Evolutionary conservation across 2,888 invertebrate genomes (phyloP), one percentile per base, ranked within the genome.

Genomic region (Lomographa bimaculata): DNA sequence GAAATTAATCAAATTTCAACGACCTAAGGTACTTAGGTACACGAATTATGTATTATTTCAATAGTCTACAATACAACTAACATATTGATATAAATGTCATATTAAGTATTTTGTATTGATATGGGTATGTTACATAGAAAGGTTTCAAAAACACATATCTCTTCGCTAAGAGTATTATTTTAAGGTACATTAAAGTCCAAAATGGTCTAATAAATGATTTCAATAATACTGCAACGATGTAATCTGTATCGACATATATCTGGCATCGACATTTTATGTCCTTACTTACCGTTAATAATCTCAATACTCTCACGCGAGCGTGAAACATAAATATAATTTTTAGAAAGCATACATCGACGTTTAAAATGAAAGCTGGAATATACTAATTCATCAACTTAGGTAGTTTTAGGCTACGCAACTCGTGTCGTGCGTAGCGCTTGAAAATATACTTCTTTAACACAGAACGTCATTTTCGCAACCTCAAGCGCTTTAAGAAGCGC

Each of bases 221-320:
- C 55, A 54, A 65, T 68, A 72, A 73, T 71, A 72, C 63, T 66
- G 68, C 71, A 68, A 72, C 62, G 64, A 66, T 64, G 64, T 68
- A 69, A 71, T 67, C 49, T 61, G 61, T 65, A 61, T n/a, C n/a
- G n/a, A n/a, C n/a, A n/a, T n/a, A n/a, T n/a, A n/a, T n/a, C n/a
- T 54, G 52, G 57, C 58, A 52, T 57, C 46, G 85, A 87, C 87
- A 85, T 87, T 81, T 77, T 39, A 87, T 87, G 86, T 73, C 87
- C 60, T 77, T 77, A 71, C 28, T 40, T 36, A 42, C 17, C 65
- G 65, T 76, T 80, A 82, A 79, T 84, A 85, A 85, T 85, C 86
- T 86, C 86, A 77, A 66, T 57, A 52, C 16, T 28, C 21, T 18
- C 9, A 51, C 54, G 45, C 48, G 51, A 34, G 65, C 65, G 64